Percentiles rank a stretch among this genome's conserved stretches.
phyloP scores from a whole-genome alignment of 2,888 invertebrate genomes.

The Deladenus siricidicola region DNA sequence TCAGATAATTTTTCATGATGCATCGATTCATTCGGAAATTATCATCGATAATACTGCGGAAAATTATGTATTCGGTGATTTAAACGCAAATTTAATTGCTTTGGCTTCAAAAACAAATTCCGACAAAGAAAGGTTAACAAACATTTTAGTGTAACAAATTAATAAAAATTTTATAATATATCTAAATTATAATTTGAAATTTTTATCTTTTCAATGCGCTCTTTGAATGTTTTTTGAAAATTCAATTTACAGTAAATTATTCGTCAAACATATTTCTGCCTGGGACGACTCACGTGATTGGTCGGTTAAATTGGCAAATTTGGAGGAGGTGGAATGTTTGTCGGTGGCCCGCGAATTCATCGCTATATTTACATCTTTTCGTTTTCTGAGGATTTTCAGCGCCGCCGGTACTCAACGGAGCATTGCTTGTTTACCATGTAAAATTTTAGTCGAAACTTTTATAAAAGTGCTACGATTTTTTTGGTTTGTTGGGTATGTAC shows the following conservation, averaged over 20 bases:
- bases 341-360: slow-evolving; percentile 62
- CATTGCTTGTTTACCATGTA: slow-evolving; percentile 59
- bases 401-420: slow-evolving; percentile 79
- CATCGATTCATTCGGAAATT: slow-evolving; percentile 76
- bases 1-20: slow-evolving; percentile 80
- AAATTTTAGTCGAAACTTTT: too few relatives aligned
- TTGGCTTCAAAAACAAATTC: slow-evolving; percentile 32
- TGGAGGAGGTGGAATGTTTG: slow-evolving; percentile 20
- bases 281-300: slow-evolving; percentile 40
- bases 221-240: not conserved
- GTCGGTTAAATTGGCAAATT: slow-evolving; percentile 27
- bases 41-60: slow-evolving; percentile 74
- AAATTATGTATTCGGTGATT: slow-evolving; percentile 76
- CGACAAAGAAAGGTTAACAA: slow-evolving; percentile 18
- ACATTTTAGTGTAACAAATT: too few relatives aligned
- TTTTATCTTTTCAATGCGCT: too few relatives aligned
- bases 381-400: slow-evolving; percentile 74
- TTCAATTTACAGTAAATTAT: slow-evolving; percentile 21
- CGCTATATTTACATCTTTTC: slow-evolving; percentile 69
- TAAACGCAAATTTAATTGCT: slow-evolving; percentile 72
- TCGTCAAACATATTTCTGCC: slow-evolving; percentile 30
- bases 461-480: too few relatives aligned
- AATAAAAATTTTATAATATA: too few relatives aligned
- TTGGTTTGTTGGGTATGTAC: too few relatives aligned
- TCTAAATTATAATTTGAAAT: too few relatives aligned